These are phyloP conservation scores for Phenganax subtilis DNA, from an alignment of 92 coral and sea anemone genomes.

Conservation along the genomic window DNA sequence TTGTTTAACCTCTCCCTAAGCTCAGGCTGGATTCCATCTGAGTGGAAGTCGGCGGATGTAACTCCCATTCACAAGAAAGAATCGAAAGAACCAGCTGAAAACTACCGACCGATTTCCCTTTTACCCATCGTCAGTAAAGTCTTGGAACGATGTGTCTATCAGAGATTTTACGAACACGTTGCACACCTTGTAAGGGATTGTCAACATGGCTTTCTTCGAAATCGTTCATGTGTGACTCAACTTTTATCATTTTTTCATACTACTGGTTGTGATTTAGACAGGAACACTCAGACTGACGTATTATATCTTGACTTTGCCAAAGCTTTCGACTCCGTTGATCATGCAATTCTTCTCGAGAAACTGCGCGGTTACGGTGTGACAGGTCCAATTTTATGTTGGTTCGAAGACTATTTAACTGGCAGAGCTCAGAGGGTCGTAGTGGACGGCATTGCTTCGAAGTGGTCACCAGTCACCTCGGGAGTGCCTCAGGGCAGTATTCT, in stretches of 20 bases:
- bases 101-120: not conserved
- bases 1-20: conserved; percentile 21
- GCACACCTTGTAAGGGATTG: not conserved
- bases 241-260: not conserved
- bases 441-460: not conserved
- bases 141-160: conserved; percentile 4
- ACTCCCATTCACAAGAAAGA: conserved; percentile 13
- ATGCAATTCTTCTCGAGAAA: not conserved
- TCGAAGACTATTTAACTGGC: not conserved
- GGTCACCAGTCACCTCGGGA: conserved; percentile 6
- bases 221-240: conserved; percentile 6
- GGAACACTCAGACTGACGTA: not conserved
- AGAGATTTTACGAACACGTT: not conserved
- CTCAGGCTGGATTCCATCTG: not conserved
- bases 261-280: not conserved
- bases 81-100: not conserved
- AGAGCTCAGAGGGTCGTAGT: conserved; percentile 4
- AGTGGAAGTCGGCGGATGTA: conserved; percentile 18
- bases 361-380: conserved; percentile 7
- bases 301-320: conserved; percentile 3
- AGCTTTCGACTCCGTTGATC: not conserved
- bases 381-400: not conserved
- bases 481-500: conserved; percentile 10
- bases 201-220: conserved; percentile 26
- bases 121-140: conserved; percentile 11